Evolutionary conservation across 2,888 invertebrate genomes (phyloP).

Genomic region (Agriopis marginaria): DNA sequence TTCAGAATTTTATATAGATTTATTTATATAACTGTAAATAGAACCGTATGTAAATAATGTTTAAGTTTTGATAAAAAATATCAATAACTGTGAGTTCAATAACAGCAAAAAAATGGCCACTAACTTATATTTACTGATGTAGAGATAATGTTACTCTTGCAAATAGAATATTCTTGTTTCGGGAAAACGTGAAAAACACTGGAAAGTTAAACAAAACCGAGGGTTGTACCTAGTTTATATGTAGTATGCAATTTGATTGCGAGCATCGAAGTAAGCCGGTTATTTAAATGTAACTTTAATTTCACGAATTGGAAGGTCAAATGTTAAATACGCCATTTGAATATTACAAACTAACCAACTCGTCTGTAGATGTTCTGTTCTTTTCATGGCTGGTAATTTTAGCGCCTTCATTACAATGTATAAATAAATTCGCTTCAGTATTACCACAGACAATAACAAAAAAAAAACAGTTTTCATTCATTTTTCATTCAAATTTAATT

Average conservation of each 20-base stretch:
- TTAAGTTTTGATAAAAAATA: too few species aligned
- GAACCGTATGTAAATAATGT: too few species aligned
- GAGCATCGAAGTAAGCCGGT: constrained; percentile 48
- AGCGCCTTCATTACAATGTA: too few species aligned
- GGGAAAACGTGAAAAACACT: neutral
- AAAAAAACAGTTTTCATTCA: neutral
- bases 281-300: constrained; percentile 38
- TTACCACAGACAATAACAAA: neutral
- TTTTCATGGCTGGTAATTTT: neutral
- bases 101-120: too few species aligned
- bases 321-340: constrained; percentile 40
- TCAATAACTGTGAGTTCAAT: too few species aligned
- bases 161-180: neutral
- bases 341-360: neutral
- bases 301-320: constrained; percentile 54
- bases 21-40: too few species aligned
- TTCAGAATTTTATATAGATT: too few species aligned
- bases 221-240: neutral
- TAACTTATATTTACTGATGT: too few species aligned
- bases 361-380: neutral
- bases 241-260: constrained; percentile 4
- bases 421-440: neutral
- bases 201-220: neutral
- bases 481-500: neutral
- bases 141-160: neutral